Evolutionary conservation across 1,140 invertebrate genomes (phyloP), one percentile per base, ranked within the genome.

Genomic region (Atta texana): DNA sequence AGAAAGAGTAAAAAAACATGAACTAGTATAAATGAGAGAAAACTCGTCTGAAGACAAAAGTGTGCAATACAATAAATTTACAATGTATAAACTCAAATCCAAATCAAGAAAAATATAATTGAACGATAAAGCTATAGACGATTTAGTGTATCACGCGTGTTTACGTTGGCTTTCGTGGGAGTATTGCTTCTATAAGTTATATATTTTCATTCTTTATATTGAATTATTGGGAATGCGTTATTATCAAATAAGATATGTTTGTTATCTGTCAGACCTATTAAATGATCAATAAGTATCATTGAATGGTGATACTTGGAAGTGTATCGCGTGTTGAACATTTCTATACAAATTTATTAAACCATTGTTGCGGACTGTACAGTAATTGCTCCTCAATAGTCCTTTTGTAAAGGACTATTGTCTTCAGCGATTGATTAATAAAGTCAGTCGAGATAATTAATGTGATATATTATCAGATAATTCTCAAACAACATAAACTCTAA

Each of bases 241-340:
- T 14, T 69, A 55, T 44, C 44, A 53, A 66, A n/a, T 51, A 28
- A 61, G 14, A 1, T 76, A 69, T 69, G 68, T 55, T 68, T 12
- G n/a, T 44, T 14, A 76, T 61, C 10, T 4, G 1, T 39, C 10
- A 80, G 8, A 34, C 5, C 14, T 69, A 53, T n/a, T 69, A 28
- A 53, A 55, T 53, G 10, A 16, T 55, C 14, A 53, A 80, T 80
- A 24, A 24, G 24, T 24, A 24, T 24, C 24, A 24, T 24, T 24
- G n/a, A 31, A 80, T 80, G 24, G 24, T 24, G 39, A 24, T 66
- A 28, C 49, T n/a, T 14, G 24, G n/a, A 66, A 66, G 1, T 18
- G 18, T 8, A 18, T 80, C 31, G n/a, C 77, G 31, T 80, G n/a
- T 68, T 44, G 31, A 21, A 14, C n/a, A 16, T 24, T 53, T 39